Base-by-base conservation (phyloP, 2,113 vertebrate genomes). In the Leptobrachium ailaonicum region DNA sequence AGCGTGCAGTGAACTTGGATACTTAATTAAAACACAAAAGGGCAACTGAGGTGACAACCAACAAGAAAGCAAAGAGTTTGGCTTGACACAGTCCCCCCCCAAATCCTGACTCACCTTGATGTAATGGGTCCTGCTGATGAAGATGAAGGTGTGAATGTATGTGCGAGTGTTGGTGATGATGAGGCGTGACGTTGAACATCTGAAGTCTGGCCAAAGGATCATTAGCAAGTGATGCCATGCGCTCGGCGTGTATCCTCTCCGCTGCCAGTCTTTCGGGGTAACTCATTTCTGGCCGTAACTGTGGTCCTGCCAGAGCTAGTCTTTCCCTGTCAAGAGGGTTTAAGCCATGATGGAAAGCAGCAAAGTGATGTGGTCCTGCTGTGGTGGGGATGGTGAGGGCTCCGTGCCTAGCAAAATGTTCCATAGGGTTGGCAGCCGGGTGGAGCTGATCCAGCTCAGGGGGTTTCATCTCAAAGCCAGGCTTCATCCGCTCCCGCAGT, bases 141-240 rank as follows among this genome's bases (percentile, higher is more conserved):
- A 99, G 96, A 90, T 99, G 98, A 6, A 99, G 93, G 86, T 99
- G 98, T 0, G 97, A 99, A 93, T 99, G 98, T 87, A 99, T 99
- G 88, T 99, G 98, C 0, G 98, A 99, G 86, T 99, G 98, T 86
- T 99, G 98, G 91, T 99, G 98, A 76, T 99, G 98, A 85, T 99
- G 98, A 0, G 97, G 98, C 0, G 98, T 99, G 75, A 99, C 96
- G 6, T 98, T 99, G 95, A 98, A 99, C 97, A 99, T 99, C 94
- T 99, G 98, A 41, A 99, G 94, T 53, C 98, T 92, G 0, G 96
- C 96, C 86, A 99, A 92, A 9, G 96, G 97, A 88, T 99, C 98
- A 1, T 97, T 97, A 81, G 96, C 95, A 68, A 99, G 94, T 0
- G 96, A 95, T 0, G 97, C 97, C 96, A 99, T 97, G 79, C 98